These are phyloP conservation scores for Ornithorhynchus anatinus DNA, from an alignment of 2,113 vertebrate genomes.

Conservation along the genomic window DNA sequence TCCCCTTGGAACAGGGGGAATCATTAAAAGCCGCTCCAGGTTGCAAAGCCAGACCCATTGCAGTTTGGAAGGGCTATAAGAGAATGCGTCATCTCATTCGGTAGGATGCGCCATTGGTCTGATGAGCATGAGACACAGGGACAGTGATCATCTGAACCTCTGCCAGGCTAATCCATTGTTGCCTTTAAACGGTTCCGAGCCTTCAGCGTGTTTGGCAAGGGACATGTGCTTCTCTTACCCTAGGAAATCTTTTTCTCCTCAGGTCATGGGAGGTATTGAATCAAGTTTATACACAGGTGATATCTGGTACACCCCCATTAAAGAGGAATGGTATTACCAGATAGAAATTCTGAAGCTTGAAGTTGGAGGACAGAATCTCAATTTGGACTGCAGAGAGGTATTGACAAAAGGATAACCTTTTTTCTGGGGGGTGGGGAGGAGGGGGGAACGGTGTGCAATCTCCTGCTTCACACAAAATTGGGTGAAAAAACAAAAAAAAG, in stretches of 20 bases:
- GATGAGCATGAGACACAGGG: too few relatives aligned
- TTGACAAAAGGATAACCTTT: background rate
- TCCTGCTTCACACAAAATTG: too few relatives aligned
- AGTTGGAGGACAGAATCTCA: slow-evolving; percentile 85
- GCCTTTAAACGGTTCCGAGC: too few relatives aligned
- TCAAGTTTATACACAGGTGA: slow-evolving; percentile 83
- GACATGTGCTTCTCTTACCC: background rate
- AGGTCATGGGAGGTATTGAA: slow-evolving; percentile 93
- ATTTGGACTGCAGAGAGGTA: slow-evolving; percentile 96
- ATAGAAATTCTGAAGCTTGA: slow-evolving; percentile 95
- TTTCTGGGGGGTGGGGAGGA: too few relatives aligned
- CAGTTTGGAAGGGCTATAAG: too few relatives aligned
- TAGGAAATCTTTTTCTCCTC: background rate
- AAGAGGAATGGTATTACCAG: slow-evolving; percentile 96
- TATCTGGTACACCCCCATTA: slow-evolving; percentile 93
- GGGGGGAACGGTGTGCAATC: too few relatives aligned
- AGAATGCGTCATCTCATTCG: too few relatives aligned
- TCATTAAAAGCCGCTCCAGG: background rate
- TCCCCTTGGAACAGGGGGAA: background rate
- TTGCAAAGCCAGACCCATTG: too few relatives aligned
- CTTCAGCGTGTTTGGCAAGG: too few relatives aligned
- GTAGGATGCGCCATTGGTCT: background rate
- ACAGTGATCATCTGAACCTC: too few relatives aligned
- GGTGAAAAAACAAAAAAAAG: too few relatives aligned
- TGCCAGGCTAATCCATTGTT: too few relatives aligned